phyloP scores from a whole-genome alignment of 2,797 vertebrate species.

The Labroides dimidiatus region DNA sequence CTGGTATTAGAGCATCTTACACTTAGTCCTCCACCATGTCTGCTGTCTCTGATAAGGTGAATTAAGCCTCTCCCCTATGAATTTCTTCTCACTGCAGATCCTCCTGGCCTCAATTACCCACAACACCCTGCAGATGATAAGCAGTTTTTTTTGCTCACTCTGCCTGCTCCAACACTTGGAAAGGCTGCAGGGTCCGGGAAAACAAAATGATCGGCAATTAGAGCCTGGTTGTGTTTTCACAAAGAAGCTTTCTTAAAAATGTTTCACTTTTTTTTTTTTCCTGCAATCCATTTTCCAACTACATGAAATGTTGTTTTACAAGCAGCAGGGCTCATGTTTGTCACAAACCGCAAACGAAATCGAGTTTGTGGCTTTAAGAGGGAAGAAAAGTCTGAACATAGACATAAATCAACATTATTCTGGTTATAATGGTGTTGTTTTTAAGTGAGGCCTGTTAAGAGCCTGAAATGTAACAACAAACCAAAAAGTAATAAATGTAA shows the following conservation, averaged over 20 bases:
- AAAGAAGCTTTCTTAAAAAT: slow-evolving; percentile 4
- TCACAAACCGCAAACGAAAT: too few relatives aligned
- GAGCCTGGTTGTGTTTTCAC: slow-evolving; percentile 4
- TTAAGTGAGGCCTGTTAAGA: too few relatives aligned
- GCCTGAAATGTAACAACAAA: too few relatives aligned
- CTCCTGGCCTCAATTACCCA: slow-evolving; percentile 67
- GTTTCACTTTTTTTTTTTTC: too few relatives aligned
- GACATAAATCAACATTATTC: too few relatives aligned
- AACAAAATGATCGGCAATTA: slow-evolving; percentile 46
- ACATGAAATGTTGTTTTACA: too few relatives aligned
- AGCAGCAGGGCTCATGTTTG: too few relatives aligned
- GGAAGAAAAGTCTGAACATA: too few relatives aligned
- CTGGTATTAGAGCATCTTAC: slow-evolving; percentile 50
- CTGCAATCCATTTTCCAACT: too few relatives aligned
- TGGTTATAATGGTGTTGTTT: too few relatives aligned
- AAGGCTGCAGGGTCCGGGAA: slow-evolving; percentile 28
- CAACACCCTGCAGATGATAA: slow-evolving; percentile 64
- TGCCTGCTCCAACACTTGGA: slow-evolving; percentile 30
- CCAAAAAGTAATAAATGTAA: too few relatives aligned
- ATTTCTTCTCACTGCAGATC: slow-evolving; percentile 39
- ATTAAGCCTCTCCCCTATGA: slow-evolving; percentile 45
- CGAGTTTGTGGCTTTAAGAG: too few relatives aligned
- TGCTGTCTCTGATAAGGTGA: slow-evolving; percentile 68
- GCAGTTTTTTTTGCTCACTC: slow-evolving; percentile 52
- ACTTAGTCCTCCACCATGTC: slow-evolving; percentile 48